Base-by-base conservation (phyloP, 2,113 vertebrate species). In the Halichoerus grypus region DNA sequence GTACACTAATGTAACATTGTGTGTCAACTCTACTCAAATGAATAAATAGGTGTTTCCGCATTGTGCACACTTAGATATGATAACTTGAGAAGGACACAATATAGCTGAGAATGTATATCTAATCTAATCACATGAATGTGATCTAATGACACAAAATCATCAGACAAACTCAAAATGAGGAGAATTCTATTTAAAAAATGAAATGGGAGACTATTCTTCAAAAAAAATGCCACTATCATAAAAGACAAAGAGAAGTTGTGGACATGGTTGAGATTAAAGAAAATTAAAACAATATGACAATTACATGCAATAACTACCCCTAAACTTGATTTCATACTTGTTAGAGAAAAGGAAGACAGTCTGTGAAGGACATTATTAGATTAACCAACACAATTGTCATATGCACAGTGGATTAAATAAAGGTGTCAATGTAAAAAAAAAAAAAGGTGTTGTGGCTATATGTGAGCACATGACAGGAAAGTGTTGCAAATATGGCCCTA, bases 231-330 rank as follows among this genome's bases (percentile, higher is more conserved):
- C 42, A 33, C 4, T 55, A 55, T 82, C 8, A 92, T 63, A 92
- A 72, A 80, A 95, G 53, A 7, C 15, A 92, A 81, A 79, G 33
- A 87, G 91, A 87, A 80, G 21, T n/a, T 74, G 42, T 74, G 65
- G 36, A 81, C 67, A 65, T 55, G 42, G 21, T 87, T 57, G 36
- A 92, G 42, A 61, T 65, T 72, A 80, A 85, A 69, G 16, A 95
- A 72, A 55, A 51, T 39, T 81, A 88, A 95, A 88, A 92, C 65
- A 72, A 67, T 39, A 53, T 55, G 69, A 46, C 14, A 57, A 39
- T 10, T 79, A 31, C 33, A 69, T 39, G 33, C 7, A 61, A 31
- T 81, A 26, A 5, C 15, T 93, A 46, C 22, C n/a, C n/a, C 46
- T 92, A 88, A 63, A 65, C 24, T 92, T 55, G 57, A 88, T 74